These are phyloP conservation scores for Zeuzera pyrina DNA, from an alignment of 2,888 invertebrate genomes.

Conservation along the genomic window DNA sequence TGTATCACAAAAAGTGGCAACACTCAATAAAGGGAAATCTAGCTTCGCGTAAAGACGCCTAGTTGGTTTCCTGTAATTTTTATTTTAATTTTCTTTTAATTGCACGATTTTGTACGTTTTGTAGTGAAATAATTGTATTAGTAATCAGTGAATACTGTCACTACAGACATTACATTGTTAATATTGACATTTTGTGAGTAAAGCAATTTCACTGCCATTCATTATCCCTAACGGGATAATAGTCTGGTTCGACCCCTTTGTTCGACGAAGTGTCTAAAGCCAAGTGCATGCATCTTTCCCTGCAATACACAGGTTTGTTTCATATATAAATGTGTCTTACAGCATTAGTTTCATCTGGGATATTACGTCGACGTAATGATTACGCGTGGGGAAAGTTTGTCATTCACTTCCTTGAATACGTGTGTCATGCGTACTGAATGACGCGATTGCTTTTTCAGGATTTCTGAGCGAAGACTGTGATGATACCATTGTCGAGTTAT, in stretches of 20 bases:
- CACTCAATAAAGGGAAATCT: no score
- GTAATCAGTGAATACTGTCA: conserved; percentile 26
- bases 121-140: conserved; percentile 42
- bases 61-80: no score
- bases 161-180: conserved; percentile 32
- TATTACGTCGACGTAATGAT: conserved; percentile 35
- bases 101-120: conserved; percentile 34
- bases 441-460: conserved; percentile 39
- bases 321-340: conserved; percentile 8
- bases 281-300: conserved; percentile 74
- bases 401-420: conserved; percentile 58
- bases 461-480: conserved; percentile 71
- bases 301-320: conserved; percentile 68
- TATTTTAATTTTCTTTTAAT: conserved; percentile 58
- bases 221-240: conserved; percentile 71
- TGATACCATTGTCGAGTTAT: conserved; percentile 70
- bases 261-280: conserved; percentile 68
- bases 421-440: conserved; percentile 22
- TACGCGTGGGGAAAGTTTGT: conserved; percentile 62
- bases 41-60: no score
- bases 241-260: conserved; percentile 66
- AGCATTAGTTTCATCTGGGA: conserved; percentile 28
- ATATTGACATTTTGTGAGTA: conserved; percentile 32
- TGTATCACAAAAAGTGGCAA: no score
- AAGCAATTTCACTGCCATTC: conserved; percentile 42